A percentile compares a stretch with the other conserved stretches of the same genome.
These are phyloP conservation scores for Campoplex capitator DNA, from an alignment of 2,888 invertebrate genomes.

Conservation along the genomic window DNA sequence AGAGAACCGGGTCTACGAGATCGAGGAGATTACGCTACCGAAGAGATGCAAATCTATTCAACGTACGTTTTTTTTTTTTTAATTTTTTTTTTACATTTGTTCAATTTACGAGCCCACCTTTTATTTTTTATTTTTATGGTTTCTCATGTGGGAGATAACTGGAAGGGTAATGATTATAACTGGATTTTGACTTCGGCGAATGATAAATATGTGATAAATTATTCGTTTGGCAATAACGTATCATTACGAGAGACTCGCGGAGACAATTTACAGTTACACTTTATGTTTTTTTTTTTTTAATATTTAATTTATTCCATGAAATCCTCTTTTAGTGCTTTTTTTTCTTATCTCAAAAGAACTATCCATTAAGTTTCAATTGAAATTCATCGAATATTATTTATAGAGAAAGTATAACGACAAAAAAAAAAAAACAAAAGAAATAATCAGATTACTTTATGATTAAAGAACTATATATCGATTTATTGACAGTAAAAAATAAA, in stretches of 20 bases:
- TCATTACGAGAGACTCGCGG: background rate
- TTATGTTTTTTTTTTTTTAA: background rate
- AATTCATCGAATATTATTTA: background rate
- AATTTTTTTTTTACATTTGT: background rate
- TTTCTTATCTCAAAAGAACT: background rate
- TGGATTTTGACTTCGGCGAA: background rate
- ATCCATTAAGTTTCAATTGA: background rate
- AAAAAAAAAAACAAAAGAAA: no score
- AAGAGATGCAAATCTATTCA: slow-evolving; percentile 34
- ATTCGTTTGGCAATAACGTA: background rate
- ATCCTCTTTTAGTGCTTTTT: background rate
- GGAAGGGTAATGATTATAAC: background rate
- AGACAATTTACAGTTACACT: background rate
- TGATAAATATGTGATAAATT: background rate
- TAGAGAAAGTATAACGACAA: background rate
- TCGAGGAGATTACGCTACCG: background rate
- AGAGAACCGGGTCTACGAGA: background rate
- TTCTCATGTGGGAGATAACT: background rate
- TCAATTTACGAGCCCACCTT: background rate
- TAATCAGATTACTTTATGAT: background rate
- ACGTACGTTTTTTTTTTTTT: no score
- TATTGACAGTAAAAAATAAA: background rate
- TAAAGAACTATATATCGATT: background rate
- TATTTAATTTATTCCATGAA: background rate
- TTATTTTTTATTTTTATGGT: background rate